Base-by-base conservation (phyloP, 2,888 invertebrate species). In the Luperina testacea region DNA sequence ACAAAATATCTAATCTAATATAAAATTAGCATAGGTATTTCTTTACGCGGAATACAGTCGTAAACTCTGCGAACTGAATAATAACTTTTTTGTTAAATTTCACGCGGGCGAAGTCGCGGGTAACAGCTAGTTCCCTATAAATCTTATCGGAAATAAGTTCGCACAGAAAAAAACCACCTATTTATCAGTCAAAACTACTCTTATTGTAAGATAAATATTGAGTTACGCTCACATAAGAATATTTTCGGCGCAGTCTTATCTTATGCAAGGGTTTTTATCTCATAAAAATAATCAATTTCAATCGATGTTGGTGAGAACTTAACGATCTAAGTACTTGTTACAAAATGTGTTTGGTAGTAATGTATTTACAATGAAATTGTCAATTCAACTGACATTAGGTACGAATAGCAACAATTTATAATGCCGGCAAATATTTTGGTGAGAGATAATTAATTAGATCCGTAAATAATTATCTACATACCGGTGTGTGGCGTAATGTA, bases 291-390 rank as follows among this genome's bases (percentile, higher is more conserved):
- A 65, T 83, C 53, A 38, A 78, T 72, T 75, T 32, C 13, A 76
- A 82, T 78, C 78, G 4, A 70, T 74, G 67, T 57, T n/a, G 61
- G n/a, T 67, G 59, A 72, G 59, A 59, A 84, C 75, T 81, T 79
- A 86, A 75, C 72, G 59, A 32, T 45, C 0, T 1, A 75, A 73
- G 38, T 38, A 71, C 87, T 79, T 48, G n/a, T 48, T 42, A 71
- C 38, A 48, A 51, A 81, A 75, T 87, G 77, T 17, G 6, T 48
- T 45, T 7, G 51, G 1, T 70, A 51, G 1, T 70, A 42, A 6
- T 51, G 24, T 71, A 65, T 57, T 76, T 53, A 51, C 9, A 70
- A 38, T 13, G 17, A 45, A 69, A 65, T 77, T 77, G 67, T 51
- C 73, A 74, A 73, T 51, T 67, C 17, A 74, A 77, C 61, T 77